A percentile compares a stretch with the other conserved stretches of the same genome.
Conservation (phyloP, 1,140 invertebrate species). For the Euwallacea similis region DNA sequence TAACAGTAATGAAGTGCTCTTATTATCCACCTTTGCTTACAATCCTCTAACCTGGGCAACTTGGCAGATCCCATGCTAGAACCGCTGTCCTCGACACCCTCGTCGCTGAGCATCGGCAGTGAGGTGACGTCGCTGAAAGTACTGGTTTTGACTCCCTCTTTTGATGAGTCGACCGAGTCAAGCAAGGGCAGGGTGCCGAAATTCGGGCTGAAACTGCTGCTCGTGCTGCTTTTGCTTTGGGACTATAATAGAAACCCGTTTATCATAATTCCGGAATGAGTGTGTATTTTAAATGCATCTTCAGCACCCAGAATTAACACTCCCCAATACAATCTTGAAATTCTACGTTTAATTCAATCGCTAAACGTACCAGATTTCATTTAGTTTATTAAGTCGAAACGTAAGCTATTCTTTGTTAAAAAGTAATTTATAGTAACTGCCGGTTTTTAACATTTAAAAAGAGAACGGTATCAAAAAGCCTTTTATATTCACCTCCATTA, state of each 20-base stretch:
- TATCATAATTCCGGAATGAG: no score
- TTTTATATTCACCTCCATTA: constrained; percentile 26
- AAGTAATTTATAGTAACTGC: no score
- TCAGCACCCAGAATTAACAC: no score
- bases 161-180: constrained; percentile 12
- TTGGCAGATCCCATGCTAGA: constrained; percentile 28
- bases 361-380: no score
- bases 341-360: no score
- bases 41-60: neutral
- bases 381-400: no score
- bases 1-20: neutral
- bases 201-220: constrained; percentile 15
- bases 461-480: neutral
- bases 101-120: constrained; percentile 43
- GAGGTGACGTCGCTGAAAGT: constrained; percentile 25
- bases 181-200: constrained; percentile 23
- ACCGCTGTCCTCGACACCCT: constrained; percentile 39
- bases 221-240: no score
- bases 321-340: no score
- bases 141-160: constrained; percentile 20
- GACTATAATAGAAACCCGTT: no score
- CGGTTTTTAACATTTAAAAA: neutral
- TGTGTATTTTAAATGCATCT: no score
- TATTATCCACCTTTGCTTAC: no score
- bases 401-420: no score